Evolutionary conservation across 1,140 invertebrate species (phyloP).

Genomic region (Dinoponera quadriceps): DNA sequence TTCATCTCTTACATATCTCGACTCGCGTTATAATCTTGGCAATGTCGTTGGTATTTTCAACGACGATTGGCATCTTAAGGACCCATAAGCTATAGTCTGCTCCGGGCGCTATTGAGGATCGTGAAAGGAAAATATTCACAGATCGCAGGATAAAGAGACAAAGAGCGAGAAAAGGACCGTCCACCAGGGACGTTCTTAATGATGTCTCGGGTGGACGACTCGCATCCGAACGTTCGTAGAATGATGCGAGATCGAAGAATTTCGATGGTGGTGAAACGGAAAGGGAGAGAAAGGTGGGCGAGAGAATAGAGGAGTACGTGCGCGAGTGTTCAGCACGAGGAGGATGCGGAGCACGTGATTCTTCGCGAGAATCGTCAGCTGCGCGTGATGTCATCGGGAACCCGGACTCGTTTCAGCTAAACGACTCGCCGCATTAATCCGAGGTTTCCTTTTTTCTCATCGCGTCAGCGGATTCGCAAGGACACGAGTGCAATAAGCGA

Average conservation of each 20-base stretch:
- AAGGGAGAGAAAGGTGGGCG: not conserved
- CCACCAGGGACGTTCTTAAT: not conserved
- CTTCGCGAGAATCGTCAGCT: constrained; percentile 31
- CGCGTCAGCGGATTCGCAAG: constrained; percentile 35
- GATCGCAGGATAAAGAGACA: not conserved
- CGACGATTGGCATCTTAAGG: not conserved
- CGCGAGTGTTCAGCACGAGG: constrained; percentile 57
- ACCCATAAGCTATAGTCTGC: not conserved
- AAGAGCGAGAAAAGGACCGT: not conserved
- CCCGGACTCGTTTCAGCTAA: constrained; percentile 64
- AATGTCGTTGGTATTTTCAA: not conserved
- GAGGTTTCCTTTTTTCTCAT: constrained; percentile 7
- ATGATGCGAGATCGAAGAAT: not conserved
- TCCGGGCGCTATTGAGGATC: not conserved
- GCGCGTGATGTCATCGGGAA: constrained; percentile 65
- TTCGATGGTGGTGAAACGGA: not conserved
- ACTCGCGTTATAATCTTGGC: not conserved
- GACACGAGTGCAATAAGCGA: constrained; percentile 34
- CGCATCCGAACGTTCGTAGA: not conserved
- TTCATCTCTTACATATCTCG: too few relatives aligned
- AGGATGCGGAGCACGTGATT: constrained; percentile 28
- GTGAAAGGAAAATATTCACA: not conserved
- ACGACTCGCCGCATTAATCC: constrained; percentile 27
- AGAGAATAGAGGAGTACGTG: constrained; percentile 14
- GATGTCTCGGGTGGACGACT: not conserved